These are phyloP conservation scores for Mythimna pallens DNA, from an alignment of 2,888 invertebrate species.

Conservation along the genomic window DNA sequence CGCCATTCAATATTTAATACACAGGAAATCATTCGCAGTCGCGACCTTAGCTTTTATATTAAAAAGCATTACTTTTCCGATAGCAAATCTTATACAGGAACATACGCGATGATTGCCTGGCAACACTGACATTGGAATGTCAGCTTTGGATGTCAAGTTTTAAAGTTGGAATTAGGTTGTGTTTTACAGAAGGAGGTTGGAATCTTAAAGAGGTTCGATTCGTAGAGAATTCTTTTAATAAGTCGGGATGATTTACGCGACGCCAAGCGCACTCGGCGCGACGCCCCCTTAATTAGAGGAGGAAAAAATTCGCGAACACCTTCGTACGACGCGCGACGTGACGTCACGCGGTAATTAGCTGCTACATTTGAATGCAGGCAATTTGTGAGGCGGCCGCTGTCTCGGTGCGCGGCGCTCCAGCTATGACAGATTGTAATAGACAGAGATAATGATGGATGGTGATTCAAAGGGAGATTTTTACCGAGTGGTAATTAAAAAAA, in stretches of 20 bases:
- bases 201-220: slow-evolving; percentile 86
- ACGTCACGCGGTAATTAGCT: slow-evolving; percentile 66
- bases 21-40: slow-evolving; percentile 74
- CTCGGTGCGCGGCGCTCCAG: not conserved
- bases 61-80: slow-evolving; percentile 74
- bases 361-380: slow-evolving; percentile 42
- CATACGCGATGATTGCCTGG: slow-evolving; percentile 64
- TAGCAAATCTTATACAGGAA: slow-evolving; percentile 69
- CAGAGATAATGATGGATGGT: slow-evolving; percentile 8
- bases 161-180: slow-evolving; percentile 51
- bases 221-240: slow-evolving; percentile 88
- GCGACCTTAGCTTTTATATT: slow-evolving; percentile 71
- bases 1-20: slow-evolving; percentile 77
- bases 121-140: slow-evolving; percentile 19
- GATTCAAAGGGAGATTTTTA: not conserved
- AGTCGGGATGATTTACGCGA: slow-evolving; percentile 88
- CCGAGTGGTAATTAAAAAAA: not conserved
- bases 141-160: slow-evolving; percentile 19
- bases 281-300: slow-evolving; percentile 82
- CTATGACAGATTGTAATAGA: not conserved
- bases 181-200: slow-evolving; percentile 69
- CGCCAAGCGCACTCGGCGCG: slow-evolving; percentile 84
- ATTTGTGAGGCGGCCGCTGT: slow-evolving; percentile 1
- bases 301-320: slow-evolving; percentile 80
- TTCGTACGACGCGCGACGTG: slow-evolving; percentile 67